These are phyloP conservation scores for Ophonus ardosiacus DNA, from an alignment of 2,888 invertebrate genomes.

Conservation along the genomic window DNA sequence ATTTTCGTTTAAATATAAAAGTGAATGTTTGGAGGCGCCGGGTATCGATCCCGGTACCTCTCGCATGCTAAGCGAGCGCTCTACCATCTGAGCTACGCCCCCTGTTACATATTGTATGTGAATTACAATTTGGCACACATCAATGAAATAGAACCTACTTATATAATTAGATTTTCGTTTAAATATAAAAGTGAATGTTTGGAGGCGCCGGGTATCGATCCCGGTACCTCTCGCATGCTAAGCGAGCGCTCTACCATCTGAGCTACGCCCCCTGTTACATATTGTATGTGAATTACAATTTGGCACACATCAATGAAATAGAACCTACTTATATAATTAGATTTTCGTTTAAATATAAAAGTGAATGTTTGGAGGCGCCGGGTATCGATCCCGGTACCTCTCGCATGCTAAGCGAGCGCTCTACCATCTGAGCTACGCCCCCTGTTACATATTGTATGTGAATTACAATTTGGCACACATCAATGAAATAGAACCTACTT, in stretches of 20 bases:
- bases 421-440: slow-evolving; percentile 78
- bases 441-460: slow-evolving; percentile 54
- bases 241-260: slow-evolving; percentile 79
- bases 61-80: slow-evolving; percentile 79
- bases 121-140: too few relatives aligned
- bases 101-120: slow-evolving; percentile 56
- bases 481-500: too few relatives aligned
- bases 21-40: slow-evolving; percentile 72
- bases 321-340: too few relatives aligned
- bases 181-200: slow-evolving; percentile 59
- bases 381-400: slow-evolving; percentile 79
- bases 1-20: too few relatives aligned
- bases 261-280: slow-evolving; percentile 74
- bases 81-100: slow-evolving; percentile 78
- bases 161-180: too few relatives aligned
- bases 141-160: too few relatives aligned
- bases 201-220: slow-evolving; percentile 77
- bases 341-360: too few relatives aligned
- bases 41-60: slow-evolving; percentile 79
- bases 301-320: too few relatives aligned
- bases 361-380: slow-evolving; percentile 72
- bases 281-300: too few relatives aligned
- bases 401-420: slow-evolving; percentile 79
- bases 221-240: slow-evolving; percentile 80
- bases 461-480: too few relatives aligned